Conservation (phyloP, 2,888 invertebrate species). For the Oxytorus armatus region DNA sequence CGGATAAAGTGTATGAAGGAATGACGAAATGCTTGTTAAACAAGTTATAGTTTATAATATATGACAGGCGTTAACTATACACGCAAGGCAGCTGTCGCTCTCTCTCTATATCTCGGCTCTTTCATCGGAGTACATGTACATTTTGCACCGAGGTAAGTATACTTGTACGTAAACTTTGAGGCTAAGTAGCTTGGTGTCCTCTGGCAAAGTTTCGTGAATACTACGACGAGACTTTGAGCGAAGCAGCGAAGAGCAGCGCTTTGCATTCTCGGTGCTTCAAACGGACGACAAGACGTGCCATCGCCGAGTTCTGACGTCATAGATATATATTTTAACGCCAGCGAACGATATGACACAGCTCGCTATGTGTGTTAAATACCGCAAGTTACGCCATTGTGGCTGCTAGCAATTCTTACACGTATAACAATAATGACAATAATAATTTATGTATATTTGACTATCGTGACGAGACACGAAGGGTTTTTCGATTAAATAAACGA, state of each 20-base stretch:
- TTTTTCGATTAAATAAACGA: conserved; percentile 12
- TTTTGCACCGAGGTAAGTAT: conserved; percentile 31
- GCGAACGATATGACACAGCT: background rate
- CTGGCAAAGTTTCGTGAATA: conserved; percentile 52
- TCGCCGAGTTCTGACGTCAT: conserved; percentile 50
- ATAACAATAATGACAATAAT: conserved; percentile 14
- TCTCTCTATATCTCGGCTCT: background rate
- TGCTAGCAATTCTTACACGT: background rate
- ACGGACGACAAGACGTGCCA: conserved; percentile 50
- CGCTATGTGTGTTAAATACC: background rate
- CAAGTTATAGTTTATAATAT: conserved; percentile 54
- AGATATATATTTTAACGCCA: background rate
- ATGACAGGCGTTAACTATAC: conserved; percentile 54
- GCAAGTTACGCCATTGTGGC: conserved; percentile 3
- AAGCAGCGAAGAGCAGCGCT: conserved; percentile 44
- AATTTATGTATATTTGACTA: background rate
- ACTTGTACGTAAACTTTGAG: conserved; percentile 40
- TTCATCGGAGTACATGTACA: conserved; percentile 1
- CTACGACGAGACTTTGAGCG: conserved; percentile 44
- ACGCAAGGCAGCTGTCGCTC: conserved; percentile 14
- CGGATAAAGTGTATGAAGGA: too few species aligned
- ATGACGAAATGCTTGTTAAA: conserved; percentile 56
- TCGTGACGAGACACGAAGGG: background rate
- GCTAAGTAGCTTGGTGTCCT: conserved; percentile 48
- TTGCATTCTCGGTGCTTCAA: conserved; percentile 62